These are phyloP conservation scores for Tenodera sinensis DNA, from an alignment of 2,888 invertebrate species.

Conservation along the genomic window DNA sequence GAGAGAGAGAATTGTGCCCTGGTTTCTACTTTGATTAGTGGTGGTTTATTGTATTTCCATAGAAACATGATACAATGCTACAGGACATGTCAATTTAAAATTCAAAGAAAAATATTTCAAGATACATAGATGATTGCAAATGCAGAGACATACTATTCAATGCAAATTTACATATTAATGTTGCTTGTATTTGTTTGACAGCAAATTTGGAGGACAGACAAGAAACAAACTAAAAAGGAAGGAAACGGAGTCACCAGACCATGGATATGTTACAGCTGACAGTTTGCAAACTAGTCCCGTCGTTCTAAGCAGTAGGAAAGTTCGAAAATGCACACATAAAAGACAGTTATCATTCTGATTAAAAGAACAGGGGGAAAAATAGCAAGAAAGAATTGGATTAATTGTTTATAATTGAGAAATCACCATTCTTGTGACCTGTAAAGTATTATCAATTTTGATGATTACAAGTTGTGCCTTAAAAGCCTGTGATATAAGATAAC, in stretches of 20 bases:
- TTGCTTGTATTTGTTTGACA: not conserved
- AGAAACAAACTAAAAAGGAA: slow-evolving; percentile 6
- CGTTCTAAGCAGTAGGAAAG: not conserved
- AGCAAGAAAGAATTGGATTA: not conserved
- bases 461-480: not conserved
- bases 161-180: not conserved
- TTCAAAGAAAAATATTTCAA: no score
- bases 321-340: not conserved
- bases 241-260: slow-evolving; percentile 23
- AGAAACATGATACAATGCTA: no score
- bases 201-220: not conserved
- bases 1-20: no score
- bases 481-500: not conserved
- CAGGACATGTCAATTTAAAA: no score
- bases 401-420: not conserved
- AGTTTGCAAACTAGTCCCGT: slow-evolving; percentile 19
- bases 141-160: no score
- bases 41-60: no score
- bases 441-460: not conserved
- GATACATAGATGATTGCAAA: no score
- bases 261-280: slow-evolving; percentile 22
- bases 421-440: not conserved
- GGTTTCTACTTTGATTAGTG: no score
- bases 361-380: not conserved
- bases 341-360: not conserved